Evolutionary conservation across 2,797 vertebrate genomes (phyloP), one percentile per base, ranked within the genome.

Genomic region (Falco novaeseelandiae): DNA sequence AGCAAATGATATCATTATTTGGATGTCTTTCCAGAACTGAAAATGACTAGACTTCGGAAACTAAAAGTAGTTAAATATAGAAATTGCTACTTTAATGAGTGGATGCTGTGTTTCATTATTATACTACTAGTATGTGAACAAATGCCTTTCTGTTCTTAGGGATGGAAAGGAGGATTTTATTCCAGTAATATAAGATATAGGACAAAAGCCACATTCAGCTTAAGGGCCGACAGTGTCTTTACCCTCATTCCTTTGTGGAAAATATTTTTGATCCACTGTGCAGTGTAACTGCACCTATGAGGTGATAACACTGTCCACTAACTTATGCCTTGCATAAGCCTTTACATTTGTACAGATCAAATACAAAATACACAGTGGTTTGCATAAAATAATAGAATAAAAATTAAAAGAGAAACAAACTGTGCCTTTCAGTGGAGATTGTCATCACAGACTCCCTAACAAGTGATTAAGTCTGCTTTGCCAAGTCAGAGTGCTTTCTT

Each of bases 1-100:
- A 93, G 70, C 87, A 93, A 95, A 93, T 96, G 96, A 97, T 97
- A 95, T 97, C 96, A 97, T 95, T 95, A 77, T 90, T 97, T 97
- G 92, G 92, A 97, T 94, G 94, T 94, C 95, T 95, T 96, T 96
- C 91, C 92, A 96, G 93, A 96, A 66, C 93, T 89, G 84, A 94
- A 93, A 95, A 89, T 69, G 85, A 87, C 94, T 94, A 96, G 95
- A 91, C 93, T 95, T 97, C 4, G 8, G 93, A 96, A 97, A 89
- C 88, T 76, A 93, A 87, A 91, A 90, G 90, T 42, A 95, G 95
- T 95, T 96, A 96, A 96, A 97, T 96, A 94, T 96, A 97, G 93
- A 96, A 92, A 92, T 91, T 58, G 87, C 87, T 96, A 82, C 96
- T 97, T 96, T 93, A 94, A 81, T 92, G 61, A 96, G 86, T 93